These are phyloP conservation scores for Keiferia lycopersicella DNA, from an alignment of 2,888 invertebrate genomes.

Conservation along the genomic window DNA sequence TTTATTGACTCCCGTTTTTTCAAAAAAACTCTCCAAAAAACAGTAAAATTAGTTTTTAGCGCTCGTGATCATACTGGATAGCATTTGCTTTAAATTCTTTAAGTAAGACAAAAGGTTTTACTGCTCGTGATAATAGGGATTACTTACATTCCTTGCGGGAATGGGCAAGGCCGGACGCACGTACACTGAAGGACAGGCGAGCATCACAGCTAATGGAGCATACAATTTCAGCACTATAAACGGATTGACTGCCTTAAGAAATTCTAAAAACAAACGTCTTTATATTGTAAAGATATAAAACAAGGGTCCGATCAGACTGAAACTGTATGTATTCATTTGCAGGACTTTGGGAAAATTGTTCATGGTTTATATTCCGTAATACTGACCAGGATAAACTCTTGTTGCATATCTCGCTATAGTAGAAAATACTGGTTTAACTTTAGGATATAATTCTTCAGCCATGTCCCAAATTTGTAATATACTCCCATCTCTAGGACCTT, in stretches of 20 bases:
- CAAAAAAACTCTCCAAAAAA: too few relatives aligned
- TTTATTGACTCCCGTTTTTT: too few relatives aligned
- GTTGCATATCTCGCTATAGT: conserved; percentile 53
- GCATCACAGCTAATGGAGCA: conserved; percentile 53
- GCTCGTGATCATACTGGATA: too few relatives aligned
- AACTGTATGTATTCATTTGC: neutral
- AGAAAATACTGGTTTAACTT: conserved; percentile 56
- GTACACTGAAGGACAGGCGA: conserved; percentile 65
- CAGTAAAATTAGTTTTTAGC: too few relatives aligned
- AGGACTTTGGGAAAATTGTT: too few relatives aligned
- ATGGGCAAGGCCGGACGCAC: conserved; percentile 63
- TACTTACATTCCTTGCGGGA: conserved; percentile 60
- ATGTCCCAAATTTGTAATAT: conserved; percentile 62
- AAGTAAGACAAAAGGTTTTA: too few relatives aligned
- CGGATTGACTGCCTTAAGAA: conserved; percentile 47
- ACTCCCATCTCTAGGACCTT: conserved; percentile 61
- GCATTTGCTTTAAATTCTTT: too few relatives aligned
- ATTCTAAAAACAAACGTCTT: too few relatives aligned
- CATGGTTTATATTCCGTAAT: conserved; percentile 27
- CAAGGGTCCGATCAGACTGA: neutral
- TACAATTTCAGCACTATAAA: conserved; percentile 66
- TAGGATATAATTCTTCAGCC: conserved; percentile 54
- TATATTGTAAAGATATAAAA: too few relatives aligned
- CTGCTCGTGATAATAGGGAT: neutral
- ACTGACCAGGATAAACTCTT: conserved; percentile 61